These are phyloP conservation scores for Falco biarmicus DNA, from an alignment of 2,797 vertebrate genomes.

Conservation along the genomic window DNA sequence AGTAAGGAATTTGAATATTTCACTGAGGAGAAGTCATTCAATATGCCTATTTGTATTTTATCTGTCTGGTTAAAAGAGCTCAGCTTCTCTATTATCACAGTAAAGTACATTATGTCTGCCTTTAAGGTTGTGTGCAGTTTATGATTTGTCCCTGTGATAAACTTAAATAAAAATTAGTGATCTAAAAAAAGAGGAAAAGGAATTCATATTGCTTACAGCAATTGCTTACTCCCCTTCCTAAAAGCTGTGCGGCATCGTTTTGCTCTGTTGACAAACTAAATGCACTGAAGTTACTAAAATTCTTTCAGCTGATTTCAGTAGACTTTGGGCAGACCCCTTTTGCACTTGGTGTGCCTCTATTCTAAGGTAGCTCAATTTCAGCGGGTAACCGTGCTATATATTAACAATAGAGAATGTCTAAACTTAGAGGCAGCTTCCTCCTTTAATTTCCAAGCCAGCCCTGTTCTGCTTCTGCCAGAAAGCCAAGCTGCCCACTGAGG, in stretches of 20 bases:
- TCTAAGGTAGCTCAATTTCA: not conserved
- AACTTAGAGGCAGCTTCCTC: not conserved
- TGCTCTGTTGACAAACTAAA: not conserved
- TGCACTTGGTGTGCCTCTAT: not conserved
- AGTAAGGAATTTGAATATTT: not conserved
- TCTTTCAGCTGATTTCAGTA: not conserved
- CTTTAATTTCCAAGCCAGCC: not conserved
- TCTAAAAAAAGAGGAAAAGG: constrained; percentile 37
- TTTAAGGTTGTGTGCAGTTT: not conserved
- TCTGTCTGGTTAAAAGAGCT: constrained; percentile 1
- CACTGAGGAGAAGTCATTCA: constrained; percentile 9
- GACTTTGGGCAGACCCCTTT: not conserved
- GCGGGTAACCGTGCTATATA: not conserved
- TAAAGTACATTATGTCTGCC: not conserved
- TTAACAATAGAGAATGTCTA: not conserved
- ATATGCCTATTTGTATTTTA: constrained; percentile 8
- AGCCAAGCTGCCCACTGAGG: not conserved
- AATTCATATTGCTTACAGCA: constrained; percentile 7
- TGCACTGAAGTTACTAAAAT: not conserved
- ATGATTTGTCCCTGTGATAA: constrained; percentile 22
- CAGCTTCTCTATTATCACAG: not conserved
- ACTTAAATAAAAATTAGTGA: constrained; percentile 27
- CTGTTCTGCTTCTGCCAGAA: not conserved
- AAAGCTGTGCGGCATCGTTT: not conserved
- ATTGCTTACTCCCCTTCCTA: not conserved